Percentiles rank a stretch among this genome's conserved stretches.
These are phyloP conservation scores for Oxyteleia sp. DNA, from an alignment of 2,888 invertebrate genomes.

Conservation along the genomic window DNA sequence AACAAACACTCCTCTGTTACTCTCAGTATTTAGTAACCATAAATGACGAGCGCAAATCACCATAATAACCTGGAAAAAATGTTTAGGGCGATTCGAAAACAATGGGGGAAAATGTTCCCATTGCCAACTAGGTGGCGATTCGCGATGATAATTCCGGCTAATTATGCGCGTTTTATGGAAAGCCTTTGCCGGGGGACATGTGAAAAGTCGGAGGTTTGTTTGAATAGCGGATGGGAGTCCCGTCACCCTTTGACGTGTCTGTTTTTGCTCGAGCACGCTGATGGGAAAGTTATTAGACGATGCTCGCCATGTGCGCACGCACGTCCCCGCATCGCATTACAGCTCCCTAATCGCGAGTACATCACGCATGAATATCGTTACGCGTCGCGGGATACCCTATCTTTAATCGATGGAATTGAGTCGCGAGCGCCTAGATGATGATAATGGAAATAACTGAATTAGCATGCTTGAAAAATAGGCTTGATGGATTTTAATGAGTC, in stretches of 20 bases:
- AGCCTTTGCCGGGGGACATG: conserved; percentile 40
- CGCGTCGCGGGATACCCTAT: too few relatives aligned
- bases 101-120: conserved; percentile 62
- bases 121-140: conserved; percentile 59
- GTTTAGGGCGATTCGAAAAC: conserved; percentile 46
- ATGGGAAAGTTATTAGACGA: too few relatives aligned
- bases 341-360: too few relatives aligned
- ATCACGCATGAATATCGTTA: too few relatives aligned
- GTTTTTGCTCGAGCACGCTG: conserved; percentile 55
- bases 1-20: too few relatives aligned
- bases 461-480: too few relatives aligned
- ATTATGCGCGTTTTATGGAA: conserved; percentile 65
- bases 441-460: too few relatives aligned
- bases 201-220: conserved; percentile 58
- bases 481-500: too few relatives aligned
- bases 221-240: conserved; percentile 47
- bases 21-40: conserved; percentile 10
- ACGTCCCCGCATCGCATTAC: too few relatives aligned
- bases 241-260: conserved; percentile 33
- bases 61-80: conserved; percentile 38
- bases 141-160: conserved; percentile 57
- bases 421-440: too few relatives aligned
- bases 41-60: conserved; percentile 44
- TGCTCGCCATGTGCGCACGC: too few relatives aligned
- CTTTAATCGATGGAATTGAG: too few relatives aligned